Base-by-base conservation (phyloP, 2,888 invertebrate species). In the Parnassius apollo region DNA sequence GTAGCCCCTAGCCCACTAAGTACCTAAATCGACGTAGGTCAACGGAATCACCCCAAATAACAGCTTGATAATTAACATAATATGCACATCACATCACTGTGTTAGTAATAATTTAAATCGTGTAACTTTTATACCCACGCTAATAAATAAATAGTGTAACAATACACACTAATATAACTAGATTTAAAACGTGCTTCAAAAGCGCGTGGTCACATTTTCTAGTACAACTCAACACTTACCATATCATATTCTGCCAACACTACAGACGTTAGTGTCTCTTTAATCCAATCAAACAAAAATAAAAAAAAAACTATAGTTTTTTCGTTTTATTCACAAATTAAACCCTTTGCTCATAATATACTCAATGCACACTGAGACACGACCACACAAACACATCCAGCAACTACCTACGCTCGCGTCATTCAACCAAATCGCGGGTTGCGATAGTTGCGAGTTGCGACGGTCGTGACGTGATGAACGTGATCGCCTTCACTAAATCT, bases 121-220 rank as follows among this genome's bases (percentile, higher is more conserved):
- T 35, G 12, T 22, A 12, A 51, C 22, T 51, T 12, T 25, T 25
- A 51, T 18, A n/a, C 12, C 13, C 18, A 12, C 22, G 2, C 8
- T 35, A 52, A 35, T n/a, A 52, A 10, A 35, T 52, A 44, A 44
- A 2, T 44, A 44, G 10, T 44, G 10, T 11, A 44, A 44, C 10
- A 44, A 44, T 12, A 51, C 2, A 51, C 11, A 51, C 11, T 51
- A 51, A 9, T 45, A n/a, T 44, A 45, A 55, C 13, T 55, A 55
- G 18, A 46, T 72, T 73, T 56, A 53, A 69, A 81, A 78, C 74
- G 80, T 83, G 83, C 74, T 73, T 66, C 66, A 59, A 65, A 69
- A 80, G 77, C 83, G 83, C 82, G 77, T 83, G 83, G 81, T 77
- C 66, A 66, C 62, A 65, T 59, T 65, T 65, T 54, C 18, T 66